Evolutionary conservation across 2,888 invertebrate genomes (phyloP).

Genomic region (Stenurella melanura): DNA sequence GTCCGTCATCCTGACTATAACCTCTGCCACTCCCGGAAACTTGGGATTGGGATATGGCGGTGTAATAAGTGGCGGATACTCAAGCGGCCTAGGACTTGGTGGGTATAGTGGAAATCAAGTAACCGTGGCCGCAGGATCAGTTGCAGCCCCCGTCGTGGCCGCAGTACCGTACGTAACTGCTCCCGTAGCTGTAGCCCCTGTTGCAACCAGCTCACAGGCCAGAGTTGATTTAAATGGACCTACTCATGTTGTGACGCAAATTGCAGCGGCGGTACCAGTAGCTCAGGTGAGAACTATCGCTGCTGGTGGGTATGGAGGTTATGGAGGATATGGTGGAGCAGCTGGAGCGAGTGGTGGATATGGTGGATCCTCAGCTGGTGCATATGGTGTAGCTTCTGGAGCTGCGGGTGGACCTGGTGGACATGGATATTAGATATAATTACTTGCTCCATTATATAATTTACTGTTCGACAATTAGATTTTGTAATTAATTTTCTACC

Average conservation of each 20-base stretch:
- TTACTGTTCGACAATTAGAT: not conserved
- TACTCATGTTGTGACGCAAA: conserved; percentile 42
- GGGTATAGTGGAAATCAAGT: not conserved
- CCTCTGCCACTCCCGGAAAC: conserved; percentile 2
- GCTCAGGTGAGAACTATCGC: not conserved
- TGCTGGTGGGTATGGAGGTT: conserved; percentile 15
- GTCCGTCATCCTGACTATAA: not conserved
- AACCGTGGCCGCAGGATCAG: not conserved
- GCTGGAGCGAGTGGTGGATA: not conserved
- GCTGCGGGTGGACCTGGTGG: not conserved
- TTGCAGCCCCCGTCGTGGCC: not conserved
- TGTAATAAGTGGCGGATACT: not conserved
- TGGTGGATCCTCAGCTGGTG: not conserved
- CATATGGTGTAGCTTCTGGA: not conserved
- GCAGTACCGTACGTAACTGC: conserved; percentile 12
- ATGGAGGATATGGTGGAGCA: not conserved
- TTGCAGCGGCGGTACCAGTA: conserved; percentile 42
- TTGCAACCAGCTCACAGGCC: conserved; percentile 50
- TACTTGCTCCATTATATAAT: not conserved
- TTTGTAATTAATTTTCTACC: not conserved
- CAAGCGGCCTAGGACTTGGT: not conserved
- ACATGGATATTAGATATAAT: conserved; percentile 6
- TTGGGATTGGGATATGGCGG: conserved; percentile 29
- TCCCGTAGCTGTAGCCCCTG: conserved; percentile 20
- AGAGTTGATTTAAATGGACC: conserved; percentile 49